Evolutionary conservation across 1,140 invertebrate species (phyloP).

Genomic region (Aporrectodea caliginosa): DNA sequence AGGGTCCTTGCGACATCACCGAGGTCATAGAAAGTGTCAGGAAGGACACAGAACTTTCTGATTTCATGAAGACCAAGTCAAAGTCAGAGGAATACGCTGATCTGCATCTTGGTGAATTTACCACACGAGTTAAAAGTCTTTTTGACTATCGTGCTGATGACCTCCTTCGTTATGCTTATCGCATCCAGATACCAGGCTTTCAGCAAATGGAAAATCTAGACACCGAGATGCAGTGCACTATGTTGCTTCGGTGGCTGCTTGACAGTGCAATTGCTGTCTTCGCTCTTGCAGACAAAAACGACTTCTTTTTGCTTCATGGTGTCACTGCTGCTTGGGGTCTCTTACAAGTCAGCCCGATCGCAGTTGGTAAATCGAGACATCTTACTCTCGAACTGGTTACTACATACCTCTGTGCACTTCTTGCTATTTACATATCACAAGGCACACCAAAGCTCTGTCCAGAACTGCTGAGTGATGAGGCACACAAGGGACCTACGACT

Average conservation of each 20-base stretch:
- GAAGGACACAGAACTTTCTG: neutral
- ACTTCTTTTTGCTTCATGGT: conserved; percentile 27
- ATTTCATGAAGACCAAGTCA: conserved; percentile 1
- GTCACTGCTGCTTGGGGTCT: conserved; percentile 24
- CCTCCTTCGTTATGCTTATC: neutral
- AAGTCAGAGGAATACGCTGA: neutral
- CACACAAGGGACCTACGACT: neutral
- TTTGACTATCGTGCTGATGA: neutral
- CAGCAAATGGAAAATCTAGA: neutral
- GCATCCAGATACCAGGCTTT: neutral
- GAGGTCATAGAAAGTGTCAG: conserved; percentile 10
- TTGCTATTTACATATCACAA: neutral
- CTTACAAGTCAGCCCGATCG: neutral
- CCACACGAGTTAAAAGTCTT: neutral
- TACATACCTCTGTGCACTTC: neutral
- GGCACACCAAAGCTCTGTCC: neutral
- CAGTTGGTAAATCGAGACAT: neutral
- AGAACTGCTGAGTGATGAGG: neutral
- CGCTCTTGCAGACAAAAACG: conserved; percentile 1
- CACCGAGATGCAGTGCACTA: neutral
- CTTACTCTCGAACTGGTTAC: neutral
- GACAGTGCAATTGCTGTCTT: conserved; percentile 15
- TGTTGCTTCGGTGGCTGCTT: conserved; percentile 9
- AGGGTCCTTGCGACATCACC: neutral
- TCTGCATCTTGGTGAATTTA: neutral